Evolutionary conservation across 2,113 vertebrate species (phyloP), one percentile per base, ranked within the genome.

Genomic region (Datnioides undecimradiatus): DNA sequence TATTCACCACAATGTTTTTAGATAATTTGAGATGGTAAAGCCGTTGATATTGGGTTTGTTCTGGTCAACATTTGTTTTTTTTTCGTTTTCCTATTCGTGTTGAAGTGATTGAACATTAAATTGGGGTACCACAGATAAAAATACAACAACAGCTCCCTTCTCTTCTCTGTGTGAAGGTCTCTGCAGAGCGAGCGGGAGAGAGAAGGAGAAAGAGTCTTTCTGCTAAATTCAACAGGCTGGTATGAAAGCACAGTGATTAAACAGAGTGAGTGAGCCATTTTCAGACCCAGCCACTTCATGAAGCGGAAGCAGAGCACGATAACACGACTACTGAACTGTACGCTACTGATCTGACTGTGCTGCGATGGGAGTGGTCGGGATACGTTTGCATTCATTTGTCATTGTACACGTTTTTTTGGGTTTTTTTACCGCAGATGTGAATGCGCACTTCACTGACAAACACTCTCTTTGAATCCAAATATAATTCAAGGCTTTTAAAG

Each of bases 211-310:
- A 73, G 63, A 91, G 90, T 73, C 64, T 86, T 87, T 73, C 84
- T 93, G 92, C 86, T 88, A 94, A 94, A 95, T 95, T 95, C 94
- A 90, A 92, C 92, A 90, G 76, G 79, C 78, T 73, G 79, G 85
- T 92, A 90, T 90, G 90, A 95, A 94, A 90, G 87, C 88, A 83
- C 88, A 88, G 89, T 92, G 88, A 86, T 91, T 84, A 79, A 91
- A 92, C 76, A 75, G 80, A 86, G 86, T 62, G 66, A 71, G 80
- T 8, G 80, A 82, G 73, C 79, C 3, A 76, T 73, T 83, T 65
- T 72, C 73, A 85, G 74, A 87, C 33, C 33, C 82, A 78, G 82
- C 85, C 85, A 71, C 75, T 75, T 82, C 71, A 72, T 68, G 79
- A 79, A 79, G 70, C 69, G 49, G 87, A 90, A 79, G 84, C 84